Base-by-base conservation (phyloP, 37 sponge, comb jelly and placozoan species). In the Dysidea cf. avara region DNA sequence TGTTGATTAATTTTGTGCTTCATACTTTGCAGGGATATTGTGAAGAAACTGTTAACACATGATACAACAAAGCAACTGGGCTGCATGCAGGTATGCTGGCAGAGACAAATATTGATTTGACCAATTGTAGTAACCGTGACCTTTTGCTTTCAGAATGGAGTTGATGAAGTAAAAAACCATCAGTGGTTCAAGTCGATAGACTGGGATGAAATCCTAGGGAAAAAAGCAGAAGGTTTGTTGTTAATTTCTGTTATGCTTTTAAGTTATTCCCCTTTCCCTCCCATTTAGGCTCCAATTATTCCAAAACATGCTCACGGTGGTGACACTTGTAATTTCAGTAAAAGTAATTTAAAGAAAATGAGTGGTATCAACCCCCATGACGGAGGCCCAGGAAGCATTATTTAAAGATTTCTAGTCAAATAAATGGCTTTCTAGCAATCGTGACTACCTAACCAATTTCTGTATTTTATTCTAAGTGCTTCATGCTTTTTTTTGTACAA, bases 321-420 rank as follows among this genome's bases (percentile, higher is more conserved):
- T 13, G 96, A 95, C 71, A 82, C 96, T 14, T 67, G 86, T 1
- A 90, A 90, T 81, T 95, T 95, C 83, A 91, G 90, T 21, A 69
- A 56, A 2, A n/a, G n/a, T 95, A 95, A 54, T 91, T 87, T 9
- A 91, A 95, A 30, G 96, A 95, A 35, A 86, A 81, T 25, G 90
- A 91, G 96, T 83, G 76, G 57, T 84, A 80, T 30, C 82, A 4
- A 80, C 84, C 20, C 85, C 92, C 21, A 75, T 90, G 2, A 81
- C 81, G 24, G 86, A 85, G 29, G 48, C 55, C 51, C 81, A 86
- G 16, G 30, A 79, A n/a, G 51, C 35, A 40, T 75, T 77, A 2
- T 92, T 92, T 73, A 86, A 76, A 60, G 77, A 86, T 56, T 92
- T 92, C 35, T 92, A 88, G 64, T 40, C n/a, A n/a, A n/a, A n/a